Conservation (phyloP, 2,797 vertebrate genomes). For the Parambassis ranga region DNA sequence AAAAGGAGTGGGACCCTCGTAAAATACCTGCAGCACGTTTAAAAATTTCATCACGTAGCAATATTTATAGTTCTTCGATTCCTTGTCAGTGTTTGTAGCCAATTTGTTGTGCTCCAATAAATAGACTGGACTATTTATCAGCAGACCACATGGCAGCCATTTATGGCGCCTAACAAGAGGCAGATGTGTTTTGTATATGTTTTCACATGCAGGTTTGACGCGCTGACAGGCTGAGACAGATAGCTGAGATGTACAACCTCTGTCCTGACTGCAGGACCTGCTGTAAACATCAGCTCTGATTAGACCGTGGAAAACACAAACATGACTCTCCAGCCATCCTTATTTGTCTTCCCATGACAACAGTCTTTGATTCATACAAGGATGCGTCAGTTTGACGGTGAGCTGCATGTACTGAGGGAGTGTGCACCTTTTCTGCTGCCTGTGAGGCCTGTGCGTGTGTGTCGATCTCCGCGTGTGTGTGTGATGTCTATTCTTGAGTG, state of each 20-base stretch:
- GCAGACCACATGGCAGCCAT: slow-evolving; percentile 87
- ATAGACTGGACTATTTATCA: slow-evolving; percentile 86
- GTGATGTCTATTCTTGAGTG: slow-evolving; percentile 43
- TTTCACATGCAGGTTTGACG: slow-evolving; percentile 82
- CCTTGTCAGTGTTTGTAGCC: slow-evolving; percentile 87
- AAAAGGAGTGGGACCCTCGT: slow-evolving; percentile 70
- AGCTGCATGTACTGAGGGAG: slow-evolving; percentile 9
- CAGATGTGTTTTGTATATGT: slow-evolving; percentile 87
- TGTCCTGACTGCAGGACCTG: slow-evolving; percentile 67
- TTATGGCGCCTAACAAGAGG: slow-evolving; percentile 86
- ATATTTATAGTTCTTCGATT: slow-evolving; percentile 84
- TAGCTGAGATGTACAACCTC: slow-evolving; percentile 75
- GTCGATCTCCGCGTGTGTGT: slow-evolving; percentile 19
- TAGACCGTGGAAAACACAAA: slow-evolving; percentile 71
- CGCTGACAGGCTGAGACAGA: slow-evolving; percentile 79
- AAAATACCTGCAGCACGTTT: slow-evolving; percentile 83
- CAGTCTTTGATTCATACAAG: slow-evolving; percentile 58
- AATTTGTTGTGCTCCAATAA: slow-evolving; percentile 89
- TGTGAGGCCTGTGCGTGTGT: slow-evolving; percentile 54
- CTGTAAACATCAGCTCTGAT: slow-evolving; percentile 75
- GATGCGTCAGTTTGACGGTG: slow-evolving; percentile 31
- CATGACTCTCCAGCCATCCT: slow-evolving; percentile 50
- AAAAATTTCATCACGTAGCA: slow-evolving; percentile 81
- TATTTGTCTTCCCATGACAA: slow-evolving; percentile 70
- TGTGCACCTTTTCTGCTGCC: slow-evolving; percentile 47